Percentiles rank a stretch among this genome's conserved stretches.
Evolutionary conservation across 64 coral and sea anemone species (phyloP).

Genomic region (Montipora foliosa): DNA sequence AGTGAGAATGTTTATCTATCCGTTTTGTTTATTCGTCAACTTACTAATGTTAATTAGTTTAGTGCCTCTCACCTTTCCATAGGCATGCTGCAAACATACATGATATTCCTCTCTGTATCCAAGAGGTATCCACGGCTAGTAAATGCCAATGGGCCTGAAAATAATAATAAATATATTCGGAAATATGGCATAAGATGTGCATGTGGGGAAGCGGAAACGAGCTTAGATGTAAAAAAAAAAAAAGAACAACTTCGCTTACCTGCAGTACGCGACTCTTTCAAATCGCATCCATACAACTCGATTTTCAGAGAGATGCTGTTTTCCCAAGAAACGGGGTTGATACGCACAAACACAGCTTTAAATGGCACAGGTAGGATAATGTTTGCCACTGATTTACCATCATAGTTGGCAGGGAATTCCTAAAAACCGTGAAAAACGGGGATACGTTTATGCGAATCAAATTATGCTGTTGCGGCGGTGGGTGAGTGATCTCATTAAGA

Average conservation of each 20-base stretch:
- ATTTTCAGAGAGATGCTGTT: conserved; percentile 49
- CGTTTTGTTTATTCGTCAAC: too few relatives aligned
- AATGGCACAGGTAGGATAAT: conserved; percentile 14
- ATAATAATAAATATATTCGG: neutral
- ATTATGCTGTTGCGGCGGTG: too few relatives aligned
- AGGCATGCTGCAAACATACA: conserved; percentile 38
- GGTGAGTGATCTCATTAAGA: too few relatives aligned
- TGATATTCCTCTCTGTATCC: neutral
- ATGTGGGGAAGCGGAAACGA: too few relatives aligned
- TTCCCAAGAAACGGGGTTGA: conserved; percentile 10
- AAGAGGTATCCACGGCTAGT: conserved; percentile 14
- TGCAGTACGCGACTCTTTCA: neutral
- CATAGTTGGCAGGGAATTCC: conserved; percentile 43
- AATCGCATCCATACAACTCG: conserved; percentile 39
- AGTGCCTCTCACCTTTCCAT: neutral
- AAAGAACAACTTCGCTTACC: neutral
- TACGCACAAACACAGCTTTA: conserved; percentile 43
- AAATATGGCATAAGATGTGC: neutral
- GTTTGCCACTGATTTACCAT: neutral
- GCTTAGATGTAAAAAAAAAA: too few relatives aligned
- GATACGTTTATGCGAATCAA: too few relatives aligned
- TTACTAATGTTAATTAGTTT: neutral
- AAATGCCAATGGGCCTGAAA: neutral
- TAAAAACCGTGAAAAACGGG: neutral
- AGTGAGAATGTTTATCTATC: too few relatives aligned